These are phyloP conservation scores for Papilio polytes DNA, from an alignment of 1,140 invertebrate species.

Conservation along the genomic window DNA sequence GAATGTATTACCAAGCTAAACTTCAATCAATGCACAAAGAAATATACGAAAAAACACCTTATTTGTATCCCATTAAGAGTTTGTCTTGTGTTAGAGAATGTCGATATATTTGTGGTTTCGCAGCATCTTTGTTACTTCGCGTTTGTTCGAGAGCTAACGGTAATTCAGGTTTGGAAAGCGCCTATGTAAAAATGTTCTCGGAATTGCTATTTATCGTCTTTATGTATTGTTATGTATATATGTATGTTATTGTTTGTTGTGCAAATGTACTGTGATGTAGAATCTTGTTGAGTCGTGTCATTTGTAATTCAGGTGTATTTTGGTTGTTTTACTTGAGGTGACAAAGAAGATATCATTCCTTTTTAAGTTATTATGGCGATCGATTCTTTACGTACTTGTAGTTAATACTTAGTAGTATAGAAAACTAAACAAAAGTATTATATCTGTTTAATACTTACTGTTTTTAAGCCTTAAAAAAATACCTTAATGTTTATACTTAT, in stretches of 20 bases:
- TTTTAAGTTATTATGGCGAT: too few species aligned
- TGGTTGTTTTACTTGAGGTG: too few species aligned
- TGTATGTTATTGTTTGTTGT: slow-evolving; percentile 29
- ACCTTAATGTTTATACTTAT: background rate
- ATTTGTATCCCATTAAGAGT: background rate
- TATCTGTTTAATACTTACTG: too few species aligned
- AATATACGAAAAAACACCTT: background rate
- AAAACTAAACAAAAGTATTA: too few species aligned
- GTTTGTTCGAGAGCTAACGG: slow-evolving; percentile 61
- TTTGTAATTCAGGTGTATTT: background rate
- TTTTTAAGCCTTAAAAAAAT: background rate
- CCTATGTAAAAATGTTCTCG: slow-evolving; percentile 47
- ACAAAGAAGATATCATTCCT: too few species aligned
- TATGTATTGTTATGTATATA: background rate
- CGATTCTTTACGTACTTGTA: background rate
- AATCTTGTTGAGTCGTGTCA: background rate
- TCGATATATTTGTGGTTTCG: background rate
- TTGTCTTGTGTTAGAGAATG: background rate
- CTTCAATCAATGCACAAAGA: background rate
- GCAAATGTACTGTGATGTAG: background rate
- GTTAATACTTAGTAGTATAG: too few species aligned
- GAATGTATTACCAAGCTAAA: slow-evolving; percentile 8
- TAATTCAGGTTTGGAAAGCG: slow-evolving; percentile 64
- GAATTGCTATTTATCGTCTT: slow-evolving; percentile 32
- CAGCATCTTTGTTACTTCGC: slow-evolving; percentile 65